phyloP scores from a whole-genome alignment of 2,888 invertebrate species.

The Tetragonisca angustula region DNA sequence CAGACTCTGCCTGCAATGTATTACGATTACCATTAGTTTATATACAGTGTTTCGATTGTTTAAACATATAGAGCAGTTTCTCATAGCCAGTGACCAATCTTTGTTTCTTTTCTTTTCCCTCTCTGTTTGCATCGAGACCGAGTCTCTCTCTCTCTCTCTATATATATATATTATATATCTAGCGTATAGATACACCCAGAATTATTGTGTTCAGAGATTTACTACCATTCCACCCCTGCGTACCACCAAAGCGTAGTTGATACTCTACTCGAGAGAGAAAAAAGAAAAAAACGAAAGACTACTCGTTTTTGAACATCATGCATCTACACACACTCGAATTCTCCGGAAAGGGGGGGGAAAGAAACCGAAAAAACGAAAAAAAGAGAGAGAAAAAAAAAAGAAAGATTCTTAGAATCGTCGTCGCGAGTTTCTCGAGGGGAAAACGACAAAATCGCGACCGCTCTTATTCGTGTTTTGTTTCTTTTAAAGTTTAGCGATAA shows the following conservation, averaged over 20 bases:
- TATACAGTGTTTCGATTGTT: constrained; percentile 30
- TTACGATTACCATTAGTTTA: constrained; percentile 56
- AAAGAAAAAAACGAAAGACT: not conserved
- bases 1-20: constrained; percentile 60
- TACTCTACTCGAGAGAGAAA: not conserved
- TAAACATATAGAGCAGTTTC: constrained; percentile 45
- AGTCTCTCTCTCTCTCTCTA: too few species aligned
- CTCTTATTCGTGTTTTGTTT: constrained; percentile 13
- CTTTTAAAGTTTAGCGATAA: constrained; percentile 56
- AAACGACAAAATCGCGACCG: constrained; percentile 1
- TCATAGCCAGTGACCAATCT: constrained; percentile 51
- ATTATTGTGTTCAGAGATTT: constrained; percentile 16
- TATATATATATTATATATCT: constrained; percentile 1
- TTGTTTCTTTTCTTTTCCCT: constrained; percentile 26
- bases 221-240: constrained; percentile 9
- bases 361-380: not conserved
- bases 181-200: constrained; percentile 19
- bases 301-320: not conserved
- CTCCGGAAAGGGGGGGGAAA: not conserved
- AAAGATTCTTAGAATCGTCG: not conserved
- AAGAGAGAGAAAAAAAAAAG: not conserved
- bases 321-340: constrained; percentile 7
- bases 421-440: not conserved
- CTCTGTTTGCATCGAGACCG: constrained; percentile 24
- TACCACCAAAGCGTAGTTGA: constrained; percentile 1